Conservation (phyloP, 2,888 invertebrate species). For the Trissoscelio sp. region DNA sequence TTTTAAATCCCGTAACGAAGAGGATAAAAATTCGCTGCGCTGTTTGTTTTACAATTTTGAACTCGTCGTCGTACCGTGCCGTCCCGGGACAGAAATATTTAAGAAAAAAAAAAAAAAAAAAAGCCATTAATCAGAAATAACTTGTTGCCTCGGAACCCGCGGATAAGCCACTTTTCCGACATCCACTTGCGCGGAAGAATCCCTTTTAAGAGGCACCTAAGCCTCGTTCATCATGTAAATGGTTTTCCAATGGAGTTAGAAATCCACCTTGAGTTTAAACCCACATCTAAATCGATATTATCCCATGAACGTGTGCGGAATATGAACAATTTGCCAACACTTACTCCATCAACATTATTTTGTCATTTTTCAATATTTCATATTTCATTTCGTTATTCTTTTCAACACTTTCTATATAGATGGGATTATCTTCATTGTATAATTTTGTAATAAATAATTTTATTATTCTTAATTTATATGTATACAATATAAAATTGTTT, state of each 20-base stretch:
- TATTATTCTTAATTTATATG: too few species aligned
- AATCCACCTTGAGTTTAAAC: conserved; percentile 63
- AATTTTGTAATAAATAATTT: too few species aligned
- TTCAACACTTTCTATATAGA: too few species aligned
- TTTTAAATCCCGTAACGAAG: conserved; percentile 8
- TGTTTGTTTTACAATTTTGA: conserved; percentile 9
- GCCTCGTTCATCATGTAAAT: conserved; percentile 70
- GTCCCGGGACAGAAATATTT: too few species aligned
- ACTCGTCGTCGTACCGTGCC: not conserved
- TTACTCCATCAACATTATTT: conserved; percentile 4
- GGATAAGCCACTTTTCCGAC: conserved; percentile 66
- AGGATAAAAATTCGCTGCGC: not conserved
- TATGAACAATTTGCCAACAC: conserved; percentile 40
- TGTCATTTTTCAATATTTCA: not conserved
- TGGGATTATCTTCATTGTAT: too few species aligned
- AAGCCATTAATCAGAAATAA: conserved; percentile 66
- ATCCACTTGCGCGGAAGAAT: conserved; percentile 67
- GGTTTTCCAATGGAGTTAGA: conserved; percentile 70
- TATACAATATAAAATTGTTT: too few species aligned
- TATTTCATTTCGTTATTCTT: too few species aligned
- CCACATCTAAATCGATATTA: conserved; percentile 63
- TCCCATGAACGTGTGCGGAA: conserved; percentile 51
- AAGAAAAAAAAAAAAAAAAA: conserved; percentile 37
- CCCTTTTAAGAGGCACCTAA: conserved; percentile 66
- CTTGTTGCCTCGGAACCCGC: conserved; percentile 67